These are phyloP conservation scores for Agapornis canus DNA, from an alignment of 2,797 vertebrate species.

Conservation along the genomic window DNA sequence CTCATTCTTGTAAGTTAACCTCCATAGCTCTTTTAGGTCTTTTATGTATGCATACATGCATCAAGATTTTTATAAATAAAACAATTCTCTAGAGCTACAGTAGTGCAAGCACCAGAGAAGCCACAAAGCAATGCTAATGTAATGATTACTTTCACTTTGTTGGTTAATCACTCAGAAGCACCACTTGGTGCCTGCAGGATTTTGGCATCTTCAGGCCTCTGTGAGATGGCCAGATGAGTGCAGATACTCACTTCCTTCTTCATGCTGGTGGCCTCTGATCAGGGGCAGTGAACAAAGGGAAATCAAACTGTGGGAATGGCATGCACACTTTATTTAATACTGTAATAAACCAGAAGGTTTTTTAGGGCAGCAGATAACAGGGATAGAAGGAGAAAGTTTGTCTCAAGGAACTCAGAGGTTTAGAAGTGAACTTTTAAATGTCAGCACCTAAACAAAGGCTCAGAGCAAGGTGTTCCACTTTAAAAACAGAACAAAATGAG, in stretches of 20 bases:
- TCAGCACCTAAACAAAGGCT: not conserved
- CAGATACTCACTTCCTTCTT: not conserved
- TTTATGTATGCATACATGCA: not conserved
- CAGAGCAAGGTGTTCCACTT: not conserved
- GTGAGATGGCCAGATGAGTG: fast-evolving
- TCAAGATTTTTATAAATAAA: not conserved
- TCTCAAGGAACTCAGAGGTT: not conserved
- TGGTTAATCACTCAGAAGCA: not conserved
- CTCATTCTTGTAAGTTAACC: not conserved
- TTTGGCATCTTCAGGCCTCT: not conserved
- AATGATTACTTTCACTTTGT: not conserved
- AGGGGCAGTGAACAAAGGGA: not conserved
- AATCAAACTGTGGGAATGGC: not conserved
- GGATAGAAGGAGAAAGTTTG: not conserved
- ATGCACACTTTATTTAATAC: not conserved
- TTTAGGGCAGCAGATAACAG: not conserved
- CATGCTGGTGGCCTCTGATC: not conserved
- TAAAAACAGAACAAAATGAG: not conserved
- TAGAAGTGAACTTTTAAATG: not conserved
- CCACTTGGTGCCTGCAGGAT: not conserved
- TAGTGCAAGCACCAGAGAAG: not conserved
- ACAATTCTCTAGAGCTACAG: not conserved
- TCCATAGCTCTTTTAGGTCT: not conserved
- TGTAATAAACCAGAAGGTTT: not conserved
- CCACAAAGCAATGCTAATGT: not conserved